These are phyloP conservation scores for Chalcosyrphus nemorum DNA, from an alignment of 2,888 invertebrate genomes.

Conservation along the genomic window DNA sequence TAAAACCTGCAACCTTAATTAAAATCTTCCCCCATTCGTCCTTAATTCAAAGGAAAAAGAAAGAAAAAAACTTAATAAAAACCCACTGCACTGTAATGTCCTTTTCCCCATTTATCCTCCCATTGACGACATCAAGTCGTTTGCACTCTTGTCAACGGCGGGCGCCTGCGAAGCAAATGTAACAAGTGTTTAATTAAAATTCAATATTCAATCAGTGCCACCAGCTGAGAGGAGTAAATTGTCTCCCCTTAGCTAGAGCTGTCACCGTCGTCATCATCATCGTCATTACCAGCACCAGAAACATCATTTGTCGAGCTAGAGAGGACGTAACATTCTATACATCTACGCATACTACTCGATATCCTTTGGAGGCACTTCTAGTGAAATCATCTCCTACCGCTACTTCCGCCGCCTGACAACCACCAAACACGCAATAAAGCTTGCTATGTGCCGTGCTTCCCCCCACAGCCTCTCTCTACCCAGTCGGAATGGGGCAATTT, in stretches of 20 bases:
- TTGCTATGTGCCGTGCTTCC: not conserved
- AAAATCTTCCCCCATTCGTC: too few species aligned
- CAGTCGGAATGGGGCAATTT: constrained; percentile 20
- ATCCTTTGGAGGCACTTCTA: not conserved
- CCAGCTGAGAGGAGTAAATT: constrained; percentile 51
- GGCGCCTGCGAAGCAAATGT: not conserved
- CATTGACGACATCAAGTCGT: not conserved
- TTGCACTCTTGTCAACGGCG: not conserved
- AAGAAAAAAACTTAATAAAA: too few species aligned
- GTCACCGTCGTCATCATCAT: not conserved
- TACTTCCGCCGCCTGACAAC: not conserved
- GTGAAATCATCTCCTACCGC: not conserved
- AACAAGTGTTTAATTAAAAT: constrained; percentile 62
- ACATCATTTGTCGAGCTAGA: not conserved
- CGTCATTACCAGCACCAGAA: not conserved
- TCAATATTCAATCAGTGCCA: constrained; percentile 58
- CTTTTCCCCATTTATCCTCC: not conserved
- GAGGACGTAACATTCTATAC: too few species aligned
- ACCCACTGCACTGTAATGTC: not conserved
- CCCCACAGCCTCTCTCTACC: not conserved
- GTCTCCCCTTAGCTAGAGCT: constrained; percentile 13
- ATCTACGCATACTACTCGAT: not conserved
- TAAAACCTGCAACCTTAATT: too few species aligned
- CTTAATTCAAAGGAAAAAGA: too few species aligned
- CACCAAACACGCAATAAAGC: constrained; percentile 20